These are phyloP conservation scores for Periophthalmus modestus DNA, from an alignment of 2,113 vertebrate genomes.

Conservation along the genomic window DNA sequence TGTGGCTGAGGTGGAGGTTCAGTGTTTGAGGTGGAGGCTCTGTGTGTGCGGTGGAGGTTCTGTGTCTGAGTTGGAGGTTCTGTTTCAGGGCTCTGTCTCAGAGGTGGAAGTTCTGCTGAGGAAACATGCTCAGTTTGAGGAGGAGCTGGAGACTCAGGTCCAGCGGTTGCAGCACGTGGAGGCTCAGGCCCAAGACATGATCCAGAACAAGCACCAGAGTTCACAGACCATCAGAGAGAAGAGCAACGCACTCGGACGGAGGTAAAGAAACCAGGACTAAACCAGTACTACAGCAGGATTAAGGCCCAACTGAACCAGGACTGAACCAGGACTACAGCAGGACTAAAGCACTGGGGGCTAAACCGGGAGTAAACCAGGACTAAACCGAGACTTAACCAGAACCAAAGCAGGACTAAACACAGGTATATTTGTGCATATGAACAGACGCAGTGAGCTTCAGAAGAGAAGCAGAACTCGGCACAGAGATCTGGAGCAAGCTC, in stretches of 20 bases:
- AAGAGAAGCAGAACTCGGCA: conserved; percentile 67
- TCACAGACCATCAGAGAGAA: conserved; percentile 72
- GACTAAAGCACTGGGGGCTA: too few species aligned
- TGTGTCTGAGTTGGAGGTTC: too few species aligned
- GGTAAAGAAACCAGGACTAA: background rate
- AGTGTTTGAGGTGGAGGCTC: too few species aligned
- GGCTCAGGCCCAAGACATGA: conserved; percentile 73
- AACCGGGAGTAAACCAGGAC: too few species aligned
- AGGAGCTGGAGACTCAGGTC: conserved; percentile 80
- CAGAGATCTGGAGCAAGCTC: conserved; percentile 77
- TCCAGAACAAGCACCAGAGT: conserved; percentile 76
- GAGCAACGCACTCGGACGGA: conserved; percentile 57
- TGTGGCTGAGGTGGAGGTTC: too few species aligned
- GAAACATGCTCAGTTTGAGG: conserved; percentile 82
- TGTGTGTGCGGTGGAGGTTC: too few species aligned
- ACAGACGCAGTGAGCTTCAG: conserved; percentile 80
- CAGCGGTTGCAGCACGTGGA: conserved; percentile 78
- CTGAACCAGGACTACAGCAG: background rate
- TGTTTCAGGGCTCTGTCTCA: too few species aligned
- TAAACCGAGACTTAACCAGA: background rate
- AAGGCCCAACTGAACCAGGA: too few species aligned
- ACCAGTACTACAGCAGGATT: too few species aligned
- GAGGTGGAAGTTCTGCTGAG: conserved; percentile 83
- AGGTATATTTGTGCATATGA: conserved; percentile 5
- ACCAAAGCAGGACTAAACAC: background rate